Evolutionary conservation across 2,888 invertebrate genomes (phyloP).

Genomic region (Acanthosepion esculentum): DNA sequence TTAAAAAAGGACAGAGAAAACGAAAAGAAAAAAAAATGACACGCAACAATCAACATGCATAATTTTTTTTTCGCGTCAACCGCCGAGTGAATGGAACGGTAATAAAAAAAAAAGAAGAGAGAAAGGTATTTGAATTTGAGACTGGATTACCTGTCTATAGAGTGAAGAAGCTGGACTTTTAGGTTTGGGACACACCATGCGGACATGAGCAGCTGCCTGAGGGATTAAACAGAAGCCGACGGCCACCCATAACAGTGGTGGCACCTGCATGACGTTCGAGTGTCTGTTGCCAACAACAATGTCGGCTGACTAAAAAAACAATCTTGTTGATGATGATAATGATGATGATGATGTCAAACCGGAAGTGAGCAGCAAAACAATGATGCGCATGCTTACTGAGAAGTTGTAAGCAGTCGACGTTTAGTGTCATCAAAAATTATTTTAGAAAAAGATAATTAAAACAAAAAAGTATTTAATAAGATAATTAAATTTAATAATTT

Average conservation of each 20-base stretch:
- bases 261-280: neutral
- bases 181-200: slow-evolving; percentile 49
- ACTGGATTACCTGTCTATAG: slow-evolving; percentile 43
- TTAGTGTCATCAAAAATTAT: neutral
- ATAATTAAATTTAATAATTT: no score
- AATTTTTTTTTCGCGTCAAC: neutral
- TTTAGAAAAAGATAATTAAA: no score
- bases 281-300: slow-evolving; percentile 40
- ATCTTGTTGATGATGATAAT: neutral
- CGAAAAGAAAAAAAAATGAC: no score
- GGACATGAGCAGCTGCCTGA: neutral
- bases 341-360: neutral
- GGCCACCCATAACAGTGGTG: neutral
- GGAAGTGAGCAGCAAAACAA: neutral
- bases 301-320: neutral
- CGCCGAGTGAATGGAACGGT: neutral
- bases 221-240: neutral
- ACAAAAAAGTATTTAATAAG: no score
- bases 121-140: neutral
- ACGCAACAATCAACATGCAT: no score
- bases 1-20: no score
- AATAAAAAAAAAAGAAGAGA: neutral
- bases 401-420: neutral
- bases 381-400: neutral
- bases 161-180: slow-evolving; percentile 47